These are phyloP conservation scores for Labeo rohita DNA, from an alignment of 2,113 vertebrate species.

Conservation along the genomic window DNA sequence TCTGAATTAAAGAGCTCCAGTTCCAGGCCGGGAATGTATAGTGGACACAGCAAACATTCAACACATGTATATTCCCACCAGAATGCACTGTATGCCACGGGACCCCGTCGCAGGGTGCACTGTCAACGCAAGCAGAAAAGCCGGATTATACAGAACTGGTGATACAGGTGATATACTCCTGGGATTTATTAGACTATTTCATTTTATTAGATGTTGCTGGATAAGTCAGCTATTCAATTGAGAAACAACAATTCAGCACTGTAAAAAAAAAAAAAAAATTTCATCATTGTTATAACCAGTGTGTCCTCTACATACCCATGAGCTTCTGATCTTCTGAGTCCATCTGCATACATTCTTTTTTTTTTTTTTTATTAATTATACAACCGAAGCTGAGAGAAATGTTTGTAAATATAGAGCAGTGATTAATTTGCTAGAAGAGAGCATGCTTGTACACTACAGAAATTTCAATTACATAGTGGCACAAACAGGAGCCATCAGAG, in stretches of 20 bases:
- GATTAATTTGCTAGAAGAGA: constrained; percentile 2
- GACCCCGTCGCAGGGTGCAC: neutral
- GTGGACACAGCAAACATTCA: constrained; percentile 13
- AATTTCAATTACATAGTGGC: neutral
- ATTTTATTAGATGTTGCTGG: constrained; percentile 9
- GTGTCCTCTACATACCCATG: neutral
- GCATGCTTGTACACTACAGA: neutral
- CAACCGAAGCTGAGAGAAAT: neutral
- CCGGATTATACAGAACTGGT: constrained; percentile 4
- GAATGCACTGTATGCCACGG: neutral
- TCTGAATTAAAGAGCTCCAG: constrained; percentile 14
- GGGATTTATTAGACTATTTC: constrained; percentile 24
- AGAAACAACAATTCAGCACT: constrained; percentile 8
- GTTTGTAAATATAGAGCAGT: neutral
- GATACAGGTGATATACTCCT: neutral
- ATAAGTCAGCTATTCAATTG: neutral
- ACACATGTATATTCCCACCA: constrained; percentile 2
- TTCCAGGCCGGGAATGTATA: constrained; percentile 12
- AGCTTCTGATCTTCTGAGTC: neutral
- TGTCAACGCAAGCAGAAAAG: constrained; percentile 27
- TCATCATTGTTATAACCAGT: neutral
- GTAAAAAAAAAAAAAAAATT: neutral
- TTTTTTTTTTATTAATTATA: neutral
- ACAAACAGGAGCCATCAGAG: neutral
- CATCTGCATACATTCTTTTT: neutral